A percentile compares a stretch with the other conserved stretches of the same genome.
phyloP scores from a whole-genome alignment of 2,113 vertebrate genomes.

The Myrmecobius fasciatus region DNA sequence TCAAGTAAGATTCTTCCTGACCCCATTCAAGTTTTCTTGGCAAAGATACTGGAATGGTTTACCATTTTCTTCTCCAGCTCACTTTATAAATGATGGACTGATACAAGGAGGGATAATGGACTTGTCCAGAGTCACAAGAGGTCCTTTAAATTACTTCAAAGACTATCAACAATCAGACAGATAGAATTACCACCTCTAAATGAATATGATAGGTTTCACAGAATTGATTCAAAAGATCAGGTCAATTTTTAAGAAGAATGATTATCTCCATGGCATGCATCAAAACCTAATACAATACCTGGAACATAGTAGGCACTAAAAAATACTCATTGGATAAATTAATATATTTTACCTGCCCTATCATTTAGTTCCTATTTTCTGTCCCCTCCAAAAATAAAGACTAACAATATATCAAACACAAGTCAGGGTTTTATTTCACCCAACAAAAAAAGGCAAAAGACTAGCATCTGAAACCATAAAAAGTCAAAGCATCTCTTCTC shows the following conservation, averaged over 20 bases:
- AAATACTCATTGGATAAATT: background rate
- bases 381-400: background rate
- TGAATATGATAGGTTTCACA: slow-evolving; percentile 33
- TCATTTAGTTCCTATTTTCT: background rate
- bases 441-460: background rate
- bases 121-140: background rate
- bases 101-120: background rate
- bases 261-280: background rate
- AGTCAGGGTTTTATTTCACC: background rate
- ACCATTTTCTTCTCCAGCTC: background rate
- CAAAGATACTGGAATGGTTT: background rate
- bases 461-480: background rate
- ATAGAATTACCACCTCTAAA: slow-evolving; percentile 24
- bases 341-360: background rate
- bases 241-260: slow-evolving; percentile 18
- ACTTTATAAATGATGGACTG: background rate
- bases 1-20: background rate
- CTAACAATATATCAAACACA: background rate
- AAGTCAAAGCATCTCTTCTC: background rate
- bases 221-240: slow-evolving; percentile 12
- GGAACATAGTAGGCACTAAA: background rate
- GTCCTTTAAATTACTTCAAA: background rate
- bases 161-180: background rate
- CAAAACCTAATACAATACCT: background rate
- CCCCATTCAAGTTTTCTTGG: background rate